Conservation (phyloP, 2,888 invertebrate species). For the Pandemis cinnamomeana region DNA sequence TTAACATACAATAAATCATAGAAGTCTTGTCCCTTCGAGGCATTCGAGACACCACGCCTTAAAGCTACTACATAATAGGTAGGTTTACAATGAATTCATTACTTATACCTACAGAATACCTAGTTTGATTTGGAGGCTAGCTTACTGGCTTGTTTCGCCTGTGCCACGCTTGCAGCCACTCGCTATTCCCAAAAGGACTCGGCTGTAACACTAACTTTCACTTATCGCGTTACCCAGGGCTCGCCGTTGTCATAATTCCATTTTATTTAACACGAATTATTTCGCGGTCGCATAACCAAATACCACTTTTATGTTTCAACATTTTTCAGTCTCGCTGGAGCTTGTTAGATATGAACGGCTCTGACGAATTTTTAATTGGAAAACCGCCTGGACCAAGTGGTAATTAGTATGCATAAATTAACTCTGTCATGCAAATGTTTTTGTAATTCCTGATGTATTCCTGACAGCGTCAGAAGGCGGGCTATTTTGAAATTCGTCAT, state of each 20-base stretch:
- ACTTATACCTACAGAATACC: background rate
- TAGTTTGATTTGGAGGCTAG: background rate
- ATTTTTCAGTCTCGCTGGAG: slow-evolving; percentile 22
- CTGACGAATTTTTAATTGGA: background rate
- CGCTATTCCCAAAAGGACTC: slow-evolving; percentile 28
- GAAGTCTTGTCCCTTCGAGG: too few relatives aligned
- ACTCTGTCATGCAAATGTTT: background rate
- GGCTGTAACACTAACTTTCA: slow-evolving; percentile 45
- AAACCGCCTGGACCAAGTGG: background rate
- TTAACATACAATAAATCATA: too few relatives aligned
- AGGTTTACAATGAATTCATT: too few relatives aligned
- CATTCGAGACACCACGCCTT: too few relatives aligned
- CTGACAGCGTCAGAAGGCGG: too few relatives aligned
- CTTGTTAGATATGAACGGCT: slow-evolving; percentile 8
- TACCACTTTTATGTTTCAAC: slow-evolving; percentile 29
- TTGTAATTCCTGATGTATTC: background rate
- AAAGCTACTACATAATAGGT: too few relatives aligned
- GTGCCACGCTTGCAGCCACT: slow-evolving; percentile 7
- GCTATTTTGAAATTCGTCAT: background rate
- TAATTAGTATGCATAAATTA: background rate
- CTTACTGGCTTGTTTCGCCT: slow-evolving; percentile 6
- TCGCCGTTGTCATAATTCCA: slow-evolving; percentile 36
- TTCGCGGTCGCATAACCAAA: slow-evolving; percentile 23
- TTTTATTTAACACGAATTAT: slow-evolving; percentile 38
- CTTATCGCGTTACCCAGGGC: slow-evolving; percentile 43